Conservation (phyloP, 2,888 invertebrate genomes). For the Prosopocoilus inquinatus region DNA sequence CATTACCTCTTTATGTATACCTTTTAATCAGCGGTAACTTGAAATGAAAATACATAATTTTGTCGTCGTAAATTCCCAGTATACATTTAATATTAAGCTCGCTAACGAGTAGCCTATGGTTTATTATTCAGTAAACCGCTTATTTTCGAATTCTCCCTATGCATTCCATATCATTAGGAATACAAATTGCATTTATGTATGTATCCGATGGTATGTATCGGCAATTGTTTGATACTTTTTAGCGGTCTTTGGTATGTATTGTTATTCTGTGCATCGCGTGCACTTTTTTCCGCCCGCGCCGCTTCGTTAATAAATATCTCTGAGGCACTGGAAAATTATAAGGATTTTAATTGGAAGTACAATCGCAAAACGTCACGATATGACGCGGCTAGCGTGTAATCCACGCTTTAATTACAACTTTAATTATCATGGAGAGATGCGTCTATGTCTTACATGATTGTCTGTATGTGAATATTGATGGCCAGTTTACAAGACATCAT, state of each 20-base stretch:
- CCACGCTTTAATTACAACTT: too few species aligned
- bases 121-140: constrained; percentile 25
- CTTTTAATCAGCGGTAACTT: too few species aligned
- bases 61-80: too few species aligned
- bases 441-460: too few species aligned
- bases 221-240: constrained; percentile 31
- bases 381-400: too few species aligned
- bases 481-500: too few species aligned
- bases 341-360: too few species aligned
- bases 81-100: not conserved
- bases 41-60: too few species aligned
- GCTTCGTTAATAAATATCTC: not conserved
- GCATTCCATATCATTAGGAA: constrained; percentile 33
- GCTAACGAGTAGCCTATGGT: constrained; percentile 23
- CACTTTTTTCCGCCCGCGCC: not conserved
- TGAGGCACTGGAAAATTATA: constrained; percentile 10
- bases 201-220: constrained; percentile 26
- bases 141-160: constrained; percentile 25
- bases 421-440: too few species aligned
- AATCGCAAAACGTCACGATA: too few species aligned
- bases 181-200: constrained; percentile 29
- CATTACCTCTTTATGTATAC: too few species aligned
- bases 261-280: not conserved
- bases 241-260: not conserved
- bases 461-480: too few species aligned